Evolutionary conservation across 2,113 vertebrate species (phyloP), one percentile per base, ranked within the genome.

Genomic region (Dasyprocta punctata): DNA sequence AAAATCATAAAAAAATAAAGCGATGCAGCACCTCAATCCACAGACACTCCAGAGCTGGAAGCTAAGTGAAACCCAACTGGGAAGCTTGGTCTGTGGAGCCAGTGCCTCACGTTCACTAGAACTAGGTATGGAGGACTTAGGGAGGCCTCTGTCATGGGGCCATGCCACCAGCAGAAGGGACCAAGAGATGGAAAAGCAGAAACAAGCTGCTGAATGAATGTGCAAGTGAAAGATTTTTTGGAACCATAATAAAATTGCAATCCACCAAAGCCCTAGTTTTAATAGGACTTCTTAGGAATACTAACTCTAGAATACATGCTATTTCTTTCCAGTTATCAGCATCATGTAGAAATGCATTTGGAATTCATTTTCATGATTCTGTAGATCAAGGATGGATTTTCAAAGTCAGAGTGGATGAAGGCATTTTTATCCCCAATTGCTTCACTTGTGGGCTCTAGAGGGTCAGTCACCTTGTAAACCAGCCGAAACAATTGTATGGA

Each of bases 201-300:
- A 58, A 78, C 49, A 36, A 67, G 9, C 28, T 47, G 19, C 41
- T 41, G 44, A 78, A 61, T 10, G 24, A 73, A 75, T 69, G 22
- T 7, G 30, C 8, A 80, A 36, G 9, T 89, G 82, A 95, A 49
- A 22, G 63, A n/a, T 96, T 89, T 96, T 81, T 60, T 84, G 30
- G 89, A 78, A 96, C 84, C 90, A 83, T 81, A 41, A 54, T 75
- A 87, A 54, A 84, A 90, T 86, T 78, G 54, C 26, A 89, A 49
- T 19, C 44, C 41, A 78, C 17, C 12, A 89, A 56, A 60, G 30
- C 8, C 86, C 44, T 71, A 77, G 17, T 89, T 36, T 90, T 95
- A 78, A n/a, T 73, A 89, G 38, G 49, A 89, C 83, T 86, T 92
- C 16, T 63, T 93, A 61, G 14, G 30, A 93, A 56, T 94, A 77